Conservation (phyloP, 2,113 vertebrate species). For the Anguilla rostrata region DNA sequence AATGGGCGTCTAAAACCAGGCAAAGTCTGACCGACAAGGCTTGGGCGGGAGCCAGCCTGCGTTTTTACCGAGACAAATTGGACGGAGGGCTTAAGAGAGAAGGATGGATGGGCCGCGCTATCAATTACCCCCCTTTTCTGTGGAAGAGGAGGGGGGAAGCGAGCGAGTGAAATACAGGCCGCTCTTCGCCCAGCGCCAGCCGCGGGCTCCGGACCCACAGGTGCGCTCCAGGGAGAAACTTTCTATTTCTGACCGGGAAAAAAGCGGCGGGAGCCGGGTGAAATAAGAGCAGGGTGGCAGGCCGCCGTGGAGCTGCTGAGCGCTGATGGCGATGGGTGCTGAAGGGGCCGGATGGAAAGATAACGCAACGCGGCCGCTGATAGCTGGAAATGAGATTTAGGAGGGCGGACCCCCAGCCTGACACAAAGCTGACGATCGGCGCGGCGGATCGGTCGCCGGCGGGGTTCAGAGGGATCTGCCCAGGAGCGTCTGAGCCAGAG, state of each 20-base stretch:
- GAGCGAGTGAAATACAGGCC: slow-evolving; percentile 27
- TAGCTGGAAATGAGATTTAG: slow-evolving; percentile 68
- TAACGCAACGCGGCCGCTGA: slow-evolving; percentile 63
- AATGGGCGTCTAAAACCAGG: slow-evolving; percentile 69
- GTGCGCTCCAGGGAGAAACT: slow-evolving; percentile 62
- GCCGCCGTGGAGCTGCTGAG: slow-evolving; percentile 67
- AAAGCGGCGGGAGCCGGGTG: slow-evolving; percentile 54
- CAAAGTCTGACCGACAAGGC: slow-evolving; percentile 67
- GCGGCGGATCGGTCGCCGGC: not conserved
- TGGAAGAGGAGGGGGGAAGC: slow-evolving; percentile 39
- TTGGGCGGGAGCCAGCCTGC: slow-evolving; percentile 64
- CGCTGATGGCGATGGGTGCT: slow-evolving; percentile 69
- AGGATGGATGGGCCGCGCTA: slow-evolving; percentile 71
- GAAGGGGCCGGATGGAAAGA: slow-evolving; percentile 45
- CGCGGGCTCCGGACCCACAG: slow-evolving; percentile 24
- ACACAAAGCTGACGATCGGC: not conserved
- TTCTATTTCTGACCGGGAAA: slow-evolving; percentile 53
- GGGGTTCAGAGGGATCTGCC: not conserved
- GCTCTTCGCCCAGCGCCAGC: not conserved
- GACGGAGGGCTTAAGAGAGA: slow-evolving; percentile 63
- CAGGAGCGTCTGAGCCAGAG: not conserved
- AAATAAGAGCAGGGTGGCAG: slow-evolving; percentile 64
- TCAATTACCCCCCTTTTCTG: slow-evolving; percentile 68
- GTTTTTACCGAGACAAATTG: slow-evolving; percentile 70
- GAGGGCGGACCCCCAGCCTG: slow-evolving; percentile 41